A percentile compares a stretch with the other conserved stretches of the same genome.
These are phyloP conservation scores for Drosophila crucigera DNA, from an alignment of 2,888 invertebrate species.

Conservation along the genomic window DNA sequence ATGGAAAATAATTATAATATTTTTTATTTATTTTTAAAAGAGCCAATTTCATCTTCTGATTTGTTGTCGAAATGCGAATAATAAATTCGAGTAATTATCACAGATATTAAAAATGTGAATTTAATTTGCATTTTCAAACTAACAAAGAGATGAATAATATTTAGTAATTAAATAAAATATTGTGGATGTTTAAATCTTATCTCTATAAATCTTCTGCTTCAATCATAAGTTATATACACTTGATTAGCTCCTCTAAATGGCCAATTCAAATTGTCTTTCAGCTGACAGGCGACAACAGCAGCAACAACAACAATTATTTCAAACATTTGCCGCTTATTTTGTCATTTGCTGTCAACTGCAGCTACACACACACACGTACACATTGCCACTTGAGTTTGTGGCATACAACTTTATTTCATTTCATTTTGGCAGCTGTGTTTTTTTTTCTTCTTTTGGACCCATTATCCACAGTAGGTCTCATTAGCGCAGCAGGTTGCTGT, in stretches of 20 bases:
- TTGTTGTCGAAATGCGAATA: not conserved
- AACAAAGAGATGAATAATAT: not conserved
- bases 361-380: constrained; percentile 34
- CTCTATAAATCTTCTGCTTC: not conserved
- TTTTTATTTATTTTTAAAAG: not conserved
- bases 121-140: not conserved
- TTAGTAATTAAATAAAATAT: not conserved
- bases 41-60: not conserved
- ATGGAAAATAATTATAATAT: not conserved
- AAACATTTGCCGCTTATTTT: constrained; percentile 75
- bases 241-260: constrained; percentile 28
- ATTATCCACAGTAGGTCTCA: constrained; percentile 70
- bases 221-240: constrained; percentile 14
- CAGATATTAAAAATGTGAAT: not conserved
- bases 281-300: constrained; percentile 58
- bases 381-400: constrained; percentile 17
- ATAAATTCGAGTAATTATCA: not conserved
- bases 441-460: constrained; percentile 17
- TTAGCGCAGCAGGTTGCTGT: constrained; percentile 76
- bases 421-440: constrained; percentile 70
- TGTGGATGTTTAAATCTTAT: not conserved
- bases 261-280: constrained; percentile 43
- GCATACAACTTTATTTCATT: constrained; percentile 75
- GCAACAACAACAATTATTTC: constrained; percentile 58
- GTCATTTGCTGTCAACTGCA: constrained; percentile 76